Conservation (phyloP, 1,140 invertebrate genomes). For the Leptestheria dahalacensis region DNA sequence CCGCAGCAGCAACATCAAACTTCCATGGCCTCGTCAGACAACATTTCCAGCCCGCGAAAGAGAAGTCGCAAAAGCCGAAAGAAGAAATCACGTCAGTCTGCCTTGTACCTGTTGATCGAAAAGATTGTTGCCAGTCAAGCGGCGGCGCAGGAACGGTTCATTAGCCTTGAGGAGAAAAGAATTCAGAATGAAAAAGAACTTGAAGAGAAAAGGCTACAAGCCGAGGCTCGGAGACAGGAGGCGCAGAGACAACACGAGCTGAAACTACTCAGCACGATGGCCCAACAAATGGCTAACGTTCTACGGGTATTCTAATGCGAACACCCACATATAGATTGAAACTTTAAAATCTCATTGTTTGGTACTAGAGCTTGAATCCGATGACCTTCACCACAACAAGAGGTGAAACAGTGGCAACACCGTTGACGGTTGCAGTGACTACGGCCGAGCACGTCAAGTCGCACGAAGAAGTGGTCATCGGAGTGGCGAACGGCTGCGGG, state of each 20-base stretch:
- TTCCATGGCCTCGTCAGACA: background rate
- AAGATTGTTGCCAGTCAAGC: slow-evolving; percentile 8
- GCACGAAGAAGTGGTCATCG: background rate
- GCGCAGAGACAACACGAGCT: slow-evolving; percentile 13
- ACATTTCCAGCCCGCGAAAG: background rate
- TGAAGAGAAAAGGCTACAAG: slow-evolving; percentile 13
- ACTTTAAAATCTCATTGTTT: too few relatives aligned
- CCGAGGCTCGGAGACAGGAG: slow-evolving; percentile 10
- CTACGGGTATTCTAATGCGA: too few relatives aligned
- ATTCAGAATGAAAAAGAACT: slow-evolving; percentile 11
- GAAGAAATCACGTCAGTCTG: slow-evolving; percentile 1
- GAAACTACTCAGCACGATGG: slow-evolving; percentile 12
- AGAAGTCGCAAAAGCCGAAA: background rate
- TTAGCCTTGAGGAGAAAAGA: slow-evolving; percentile 9
- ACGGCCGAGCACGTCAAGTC: background rate
- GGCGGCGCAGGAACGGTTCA: slow-evolving; percentile 12
- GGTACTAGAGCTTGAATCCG: background rate
- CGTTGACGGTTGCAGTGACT: background rate
- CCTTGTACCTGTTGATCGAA: slow-evolving; percentile 12
- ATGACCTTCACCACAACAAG: slow-evolving; percentile 1
- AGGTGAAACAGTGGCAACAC: background rate
- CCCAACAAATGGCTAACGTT: slow-evolving; percentile 13
- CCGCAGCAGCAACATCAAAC: background rate
- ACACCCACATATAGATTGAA: too few relatives aligned
- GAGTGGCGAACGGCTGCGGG: slow-evolving; percentile 2